Evolutionary conservation across 2,888 invertebrate species (phyloP).

Genomic region (Synanthedon andrenaeformis): DNA sequence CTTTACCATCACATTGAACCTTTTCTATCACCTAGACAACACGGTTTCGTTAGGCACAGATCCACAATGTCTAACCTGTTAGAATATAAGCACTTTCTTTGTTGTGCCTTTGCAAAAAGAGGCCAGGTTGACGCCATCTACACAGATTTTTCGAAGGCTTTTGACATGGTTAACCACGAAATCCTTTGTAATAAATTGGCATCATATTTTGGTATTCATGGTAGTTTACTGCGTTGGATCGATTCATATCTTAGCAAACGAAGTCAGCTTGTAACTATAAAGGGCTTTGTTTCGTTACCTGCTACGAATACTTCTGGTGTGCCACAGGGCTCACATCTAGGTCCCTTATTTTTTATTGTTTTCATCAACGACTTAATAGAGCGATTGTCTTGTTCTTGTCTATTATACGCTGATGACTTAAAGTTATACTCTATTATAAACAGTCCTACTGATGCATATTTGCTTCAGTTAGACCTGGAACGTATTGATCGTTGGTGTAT

Average conservation of each 20-base stretch:
- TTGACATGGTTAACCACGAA: constrained; percentile 6
- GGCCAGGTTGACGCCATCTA: neutral
- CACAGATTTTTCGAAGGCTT: constrained; percentile 9
- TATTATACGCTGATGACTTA: constrained; percentile 4
- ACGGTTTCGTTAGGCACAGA: constrained; percentile 7
- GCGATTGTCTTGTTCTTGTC: neutral
- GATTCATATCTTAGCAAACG: constrained; percentile 1
- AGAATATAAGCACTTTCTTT: constrained; percentile 4
- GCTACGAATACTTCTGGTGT: constrained; percentile 1
- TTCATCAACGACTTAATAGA: constrained; percentile 1
- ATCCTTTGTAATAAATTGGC: constrained; percentile 2
- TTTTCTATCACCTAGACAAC: constrained; percentile 4
- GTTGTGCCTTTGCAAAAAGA: constrained; percentile 1
- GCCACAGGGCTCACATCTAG: constrained; percentile 4
- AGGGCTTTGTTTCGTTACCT: constrained; percentile 1
- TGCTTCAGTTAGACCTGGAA: neutral
- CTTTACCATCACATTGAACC: constrained; percentile 3
- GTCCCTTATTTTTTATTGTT: constrained; percentile 2
- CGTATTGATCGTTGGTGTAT: neutral
- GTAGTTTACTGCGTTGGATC: constrained; percentile 2
- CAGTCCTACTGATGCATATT: neutral
- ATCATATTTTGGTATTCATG: constrained; percentile 1
- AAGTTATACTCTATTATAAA: constrained; percentile 1
- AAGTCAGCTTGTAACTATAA: constrained; percentile 3
- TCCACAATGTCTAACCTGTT: constrained; percentile 9